Base-by-base conservation (phyloP, 1,140 invertebrate species). In the Drosophila rufa region DNA sequence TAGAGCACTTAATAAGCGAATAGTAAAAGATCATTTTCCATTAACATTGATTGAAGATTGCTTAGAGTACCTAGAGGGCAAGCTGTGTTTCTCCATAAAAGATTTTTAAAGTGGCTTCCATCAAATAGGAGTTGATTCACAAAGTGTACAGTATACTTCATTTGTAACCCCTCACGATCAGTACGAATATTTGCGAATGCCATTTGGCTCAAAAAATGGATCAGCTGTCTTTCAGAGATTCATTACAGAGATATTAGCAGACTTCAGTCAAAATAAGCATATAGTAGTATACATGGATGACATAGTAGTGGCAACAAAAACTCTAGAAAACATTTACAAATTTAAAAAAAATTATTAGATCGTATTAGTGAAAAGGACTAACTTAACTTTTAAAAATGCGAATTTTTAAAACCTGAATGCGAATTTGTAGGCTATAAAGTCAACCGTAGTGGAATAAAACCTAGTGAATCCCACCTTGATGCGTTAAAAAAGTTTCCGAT, bases 41-140 rank as follows among this genome's bases (percentile, higher is more conserved):
- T 36, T 55, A 22, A 30, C 51, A 4, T 55, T 55, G 17, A 38
- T 55, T 38, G 30, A 55, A 55, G 51, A 55, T 14, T 33, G n/a
- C 19, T 55, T 38, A 30, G 30, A 55, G 27, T 38, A 55, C 11
- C 25, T 55, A 19, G 17, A 38, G 8, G 51, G 30, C 1, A 45
- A 45, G 4, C 19, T 45, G 17, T 45, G 17, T 45, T 45, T 22
- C 11, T 12, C 43, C 9, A 45, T 45, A 45, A 45, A 19, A 11
- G 17, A 19, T 45, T 45, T 19, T 12, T 2, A 27, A 27, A 27
- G 27, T 27, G 27, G 27, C 27, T 27, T 47, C 45, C 45, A 47
- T 22, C 17, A 47, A 2, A 17, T 25, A 47, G 45, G 7, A 22
- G 19, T 47, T 25, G n/a, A 47, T 47, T 25, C 45, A 47, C 4